These are phyloP conservation scores for Anodontia alba DNA, from an alignment of 2,888 invertebrate species.

Conservation along the genomic window DNA sequence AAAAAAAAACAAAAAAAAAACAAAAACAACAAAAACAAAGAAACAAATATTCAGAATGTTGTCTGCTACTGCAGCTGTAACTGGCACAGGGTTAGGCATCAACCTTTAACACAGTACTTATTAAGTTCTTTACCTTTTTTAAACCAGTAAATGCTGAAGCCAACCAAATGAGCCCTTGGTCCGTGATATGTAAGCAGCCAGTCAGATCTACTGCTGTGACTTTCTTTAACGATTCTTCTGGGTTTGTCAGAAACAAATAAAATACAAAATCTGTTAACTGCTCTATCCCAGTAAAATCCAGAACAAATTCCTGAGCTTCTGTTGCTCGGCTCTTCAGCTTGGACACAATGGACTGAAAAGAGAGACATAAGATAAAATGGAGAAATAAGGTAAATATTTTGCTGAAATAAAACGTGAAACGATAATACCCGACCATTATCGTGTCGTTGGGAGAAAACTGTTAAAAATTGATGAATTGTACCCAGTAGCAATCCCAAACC, in stretches of 20 bases:
- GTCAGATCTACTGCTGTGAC: constrained; percentile 47
- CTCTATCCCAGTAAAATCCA: constrained; percentile 47
- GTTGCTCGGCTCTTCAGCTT: neutral
- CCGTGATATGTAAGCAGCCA: constrained; percentile 63
- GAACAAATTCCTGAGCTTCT: neutral
- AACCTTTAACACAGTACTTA: no score
- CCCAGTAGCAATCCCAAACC: no score
- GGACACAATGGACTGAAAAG: neutral
- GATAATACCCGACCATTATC: no score
- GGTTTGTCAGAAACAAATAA: constrained; percentile 37
- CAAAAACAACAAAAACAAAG: no score
- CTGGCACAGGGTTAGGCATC: no score
- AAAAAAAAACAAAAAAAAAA: no score
- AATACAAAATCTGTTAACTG: constrained; percentile 59
- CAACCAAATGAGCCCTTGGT: constrained; percentile 56
- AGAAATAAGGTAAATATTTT: no score
- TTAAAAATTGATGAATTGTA: no score
- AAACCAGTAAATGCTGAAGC: constrained; percentile 21
- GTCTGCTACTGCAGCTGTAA: no score
- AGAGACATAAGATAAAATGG: neutral
- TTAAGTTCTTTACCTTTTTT: neutral
- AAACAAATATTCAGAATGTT: no score
- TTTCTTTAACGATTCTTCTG: constrained; percentile 22
- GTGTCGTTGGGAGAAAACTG: no score
- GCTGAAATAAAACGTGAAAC: no score